Evolutionary conservation across 2,113 vertebrate genomes (phyloP).

Genomic region (Oncorhynchus kisutch): DNA sequence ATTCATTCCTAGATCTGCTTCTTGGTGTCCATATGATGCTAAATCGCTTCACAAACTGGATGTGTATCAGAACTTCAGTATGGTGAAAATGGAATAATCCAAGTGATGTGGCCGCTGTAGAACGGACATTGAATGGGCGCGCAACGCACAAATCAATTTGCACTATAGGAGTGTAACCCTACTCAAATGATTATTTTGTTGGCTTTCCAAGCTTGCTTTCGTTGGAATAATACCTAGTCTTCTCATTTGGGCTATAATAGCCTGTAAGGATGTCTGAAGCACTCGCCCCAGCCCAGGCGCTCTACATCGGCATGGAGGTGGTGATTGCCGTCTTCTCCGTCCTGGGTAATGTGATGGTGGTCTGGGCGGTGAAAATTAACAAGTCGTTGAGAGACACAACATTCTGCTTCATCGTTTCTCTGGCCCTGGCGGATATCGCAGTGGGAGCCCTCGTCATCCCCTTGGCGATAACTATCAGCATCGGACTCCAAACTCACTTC

Average conservation of each 20-base stretch:
- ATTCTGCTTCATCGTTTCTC: slow-evolving; percentile 94
- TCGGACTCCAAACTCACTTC: slow-evolving; percentile 89
- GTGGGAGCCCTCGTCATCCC: slow-evolving; percentile 97
- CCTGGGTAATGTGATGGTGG: slow-evolving; percentile 94
- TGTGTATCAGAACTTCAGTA: slow-evolving; percentile 14
- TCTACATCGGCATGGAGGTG: slow-evolving; percentile 93
- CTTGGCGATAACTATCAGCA: slow-evolving; percentile 91
- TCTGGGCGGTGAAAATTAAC: slow-evolving; percentile 97
- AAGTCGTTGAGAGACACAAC: slow-evolving; percentile 90
- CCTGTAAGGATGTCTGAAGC: slow-evolving; percentile 74
- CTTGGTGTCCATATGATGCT: background rate
- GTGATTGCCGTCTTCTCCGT: slow-evolving; percentile 90
- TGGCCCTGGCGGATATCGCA: slow-evolving; percentile 92
- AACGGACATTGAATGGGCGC: slow-evolving; percentile 13
- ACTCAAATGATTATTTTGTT: background rate
- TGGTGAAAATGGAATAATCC: background rate
- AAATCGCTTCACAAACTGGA: background rate
- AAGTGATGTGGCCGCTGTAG: background rate
- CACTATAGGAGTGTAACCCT: background rate
- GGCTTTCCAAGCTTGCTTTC: background rate
- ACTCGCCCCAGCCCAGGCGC: slow-evolving; percentile 76
- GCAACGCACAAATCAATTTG: background rate
- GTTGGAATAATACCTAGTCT: slow-evolving; percentile 7
- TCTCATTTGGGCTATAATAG: slow-evolving; percentile 15
- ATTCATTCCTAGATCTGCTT: background rate